Evolutionary conservation across 2,888 invertebrate species (phyloP).

Genomic region (Andricus curvator): DNA sequence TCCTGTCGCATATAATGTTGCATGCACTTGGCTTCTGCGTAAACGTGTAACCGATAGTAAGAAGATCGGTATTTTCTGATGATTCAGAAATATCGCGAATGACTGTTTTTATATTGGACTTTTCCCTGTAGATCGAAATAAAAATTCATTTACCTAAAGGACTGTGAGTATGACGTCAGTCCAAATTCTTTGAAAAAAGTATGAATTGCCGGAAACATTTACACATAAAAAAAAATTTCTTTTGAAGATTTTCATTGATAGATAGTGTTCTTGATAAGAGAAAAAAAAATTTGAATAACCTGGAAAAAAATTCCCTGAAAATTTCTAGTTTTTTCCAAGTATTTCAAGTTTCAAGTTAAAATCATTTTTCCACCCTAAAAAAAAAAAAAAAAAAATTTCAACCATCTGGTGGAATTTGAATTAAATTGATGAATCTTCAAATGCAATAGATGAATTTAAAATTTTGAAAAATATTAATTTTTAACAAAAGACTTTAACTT

Average conservation of each 20-base stretch:
- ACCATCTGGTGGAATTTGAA: no score
- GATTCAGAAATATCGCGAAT: conserved; percentile 62
- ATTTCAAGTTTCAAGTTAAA: no score
- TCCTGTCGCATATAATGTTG: neutral
- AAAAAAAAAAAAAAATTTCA: no score
- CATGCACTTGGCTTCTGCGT: neutral
- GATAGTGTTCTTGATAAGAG: no score
- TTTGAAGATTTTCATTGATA: neutral
- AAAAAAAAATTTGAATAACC: no score
- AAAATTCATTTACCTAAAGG: neutral
- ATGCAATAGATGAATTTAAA: no score
- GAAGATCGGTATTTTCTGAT: conserved; percentile 63
- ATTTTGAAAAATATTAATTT: no score
- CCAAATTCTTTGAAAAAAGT: neutral
- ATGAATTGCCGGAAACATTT: conserved; percentile 46
- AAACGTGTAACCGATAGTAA: conserved; percentile 52
- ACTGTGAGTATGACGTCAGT: neutral
- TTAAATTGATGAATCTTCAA: no score
- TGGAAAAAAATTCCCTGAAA: no score
- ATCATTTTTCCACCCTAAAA: no score
- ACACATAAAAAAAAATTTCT: neutral
- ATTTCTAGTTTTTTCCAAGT: no score
- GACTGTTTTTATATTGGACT: neutral
- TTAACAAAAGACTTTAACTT: no score
- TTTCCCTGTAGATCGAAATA: neutral